Base-by-base conservation (phyloP, 2,888 invertebrate genomes). In the Blastobasis lacticolella region DNA sequence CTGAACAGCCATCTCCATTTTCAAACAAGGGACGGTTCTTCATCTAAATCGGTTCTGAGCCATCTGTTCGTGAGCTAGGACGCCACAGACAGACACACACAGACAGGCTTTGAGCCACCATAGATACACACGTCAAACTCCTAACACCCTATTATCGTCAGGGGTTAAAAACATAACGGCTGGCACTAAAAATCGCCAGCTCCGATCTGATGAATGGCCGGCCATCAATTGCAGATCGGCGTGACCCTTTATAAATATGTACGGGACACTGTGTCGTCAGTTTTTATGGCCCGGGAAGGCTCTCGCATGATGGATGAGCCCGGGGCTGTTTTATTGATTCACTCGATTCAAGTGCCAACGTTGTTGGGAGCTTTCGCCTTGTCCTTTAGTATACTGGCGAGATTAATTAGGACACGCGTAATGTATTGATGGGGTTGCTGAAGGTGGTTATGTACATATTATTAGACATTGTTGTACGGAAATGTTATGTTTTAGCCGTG, bases 221-320 rank as follows among this genome's bases (percentile, higher is more conserved):
- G 62, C 78, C 75, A 79, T 85, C 83, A 77, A 76, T 75, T 69
- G 75, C 84, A 81, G 80, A 78, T 78, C 80, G 78, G 78, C 38
- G 36, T 76, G 69, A 67, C 70, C 71, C 76, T 81, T 85, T 82
- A 85, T 85, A 86, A 87, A 86, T 85, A 86, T 86, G 84, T 85
- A 84, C 80, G 76, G 67, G 73, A 71, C 70, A 71, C 69, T 75
- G 72, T 81, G 76, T 77, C 75, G 73, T 78, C 78, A 74, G 67
- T 83, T 83, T 84, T 85, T 84, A 75, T 73, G 68, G 67, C 71
- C 68, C 68, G 62, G 62, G 70, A 75, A 71, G 69, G 63, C 63
- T 61, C 58, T 49, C 57, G 57, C 62, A 67, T 76, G 76, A 77
- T 76, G 70, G 74, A 77, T 77, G 76, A 73, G 67, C 64, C 63